Base-by-base conservation (phyloP, 1,140 invertebrate species). In the Drosophila oshimai region DNA sequence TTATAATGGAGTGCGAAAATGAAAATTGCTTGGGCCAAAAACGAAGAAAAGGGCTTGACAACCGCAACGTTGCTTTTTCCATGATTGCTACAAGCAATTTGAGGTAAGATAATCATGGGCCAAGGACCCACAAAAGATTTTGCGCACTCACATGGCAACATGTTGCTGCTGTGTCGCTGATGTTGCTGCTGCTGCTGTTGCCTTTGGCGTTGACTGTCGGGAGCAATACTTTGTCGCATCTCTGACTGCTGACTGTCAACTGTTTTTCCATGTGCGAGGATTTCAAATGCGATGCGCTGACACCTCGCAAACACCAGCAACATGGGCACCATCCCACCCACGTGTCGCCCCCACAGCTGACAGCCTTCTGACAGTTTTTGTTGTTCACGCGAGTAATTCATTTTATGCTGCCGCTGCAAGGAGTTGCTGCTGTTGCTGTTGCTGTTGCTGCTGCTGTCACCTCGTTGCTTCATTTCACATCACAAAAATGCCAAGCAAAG, bases 301-400 rank as follows among this genome's bases (percentile, higher is more conserved):
- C 83, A 87, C 83, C 74, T 78, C 74, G 15, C 31, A 42, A 53
- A 50, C 33, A 47, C 18, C 26, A 39, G 24, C 18, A 9, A 26
- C 58, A 42, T 61, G 54, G 22, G 39, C 36, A 37, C 64, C 64
- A 36, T 47, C 47, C 64, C 64, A 36, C 62, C 64, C 37, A 69
- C 62, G 47, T 54, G 41, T 55, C 57, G 76, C 67, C 68, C 61
- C 34, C 70, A 41, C 54, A 84, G 78, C 89, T 90, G 89, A 90
- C 89, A 90, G 89, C 72, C 46, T 74, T 86, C 74, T 90, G 89
- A 89, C 89, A 89, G 89, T 86, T 90, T 86, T 90, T 90, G 89
- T 89, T 90, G 84, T 89, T 90, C 89, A 90, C 74, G 89, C 89
- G 81, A 90, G 83, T 90, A 90, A 90, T 90, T 90, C 89, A 90